A percentile compares a stretch with the other conserved stretches of the same genome.
Conservation (phyloP, 2,113 vertebrate genomes). For the Sinocyclocheilus rhinocerous region DNA sequence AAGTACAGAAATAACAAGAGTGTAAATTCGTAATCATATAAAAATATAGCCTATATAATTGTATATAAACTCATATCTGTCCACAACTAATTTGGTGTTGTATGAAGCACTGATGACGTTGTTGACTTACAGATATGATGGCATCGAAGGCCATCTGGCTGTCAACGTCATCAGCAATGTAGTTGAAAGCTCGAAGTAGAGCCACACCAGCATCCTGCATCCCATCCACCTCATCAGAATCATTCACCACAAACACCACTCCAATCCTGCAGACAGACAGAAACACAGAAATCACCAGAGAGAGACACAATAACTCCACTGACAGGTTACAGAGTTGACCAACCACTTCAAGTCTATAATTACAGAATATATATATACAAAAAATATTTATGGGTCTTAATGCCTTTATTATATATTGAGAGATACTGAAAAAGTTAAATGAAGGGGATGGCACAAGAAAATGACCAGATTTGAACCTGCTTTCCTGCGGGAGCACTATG, state of each 20-base stretch:
- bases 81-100: neutral
- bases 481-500: neutral
- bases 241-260: conserved; percentile 92
- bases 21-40: too few relatives aligned
- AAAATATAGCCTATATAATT: too few relatives aligned
- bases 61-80: too few relatives aligned
- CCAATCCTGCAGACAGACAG: conserved; percentile 71
- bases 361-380: neutral
- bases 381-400: neutral
- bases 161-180: conserved; percentile 88
- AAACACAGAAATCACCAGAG: neutral
- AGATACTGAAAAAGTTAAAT: neutral
- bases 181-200: conserved; percentile 90
- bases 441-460: neutral
- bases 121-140: conserved; percentile 84
- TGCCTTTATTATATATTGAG: neutral
- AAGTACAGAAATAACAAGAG: too few relatives aligned
- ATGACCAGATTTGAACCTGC: neutral
- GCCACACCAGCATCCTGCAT: conserved; percentile 92
- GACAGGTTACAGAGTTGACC: neutral
- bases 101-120: neutral
- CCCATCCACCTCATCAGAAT: conserved; percentile 87
- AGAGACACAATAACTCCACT: neutral
- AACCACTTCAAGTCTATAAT: neutral
- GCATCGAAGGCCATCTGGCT: conserved; percentile 89